Evolutionary conservation across 2,113 vertebrate species (phyloP), one percentile per base, ranked within the genome.

Genomic region (Rhinoptilus africanus): DNA sequence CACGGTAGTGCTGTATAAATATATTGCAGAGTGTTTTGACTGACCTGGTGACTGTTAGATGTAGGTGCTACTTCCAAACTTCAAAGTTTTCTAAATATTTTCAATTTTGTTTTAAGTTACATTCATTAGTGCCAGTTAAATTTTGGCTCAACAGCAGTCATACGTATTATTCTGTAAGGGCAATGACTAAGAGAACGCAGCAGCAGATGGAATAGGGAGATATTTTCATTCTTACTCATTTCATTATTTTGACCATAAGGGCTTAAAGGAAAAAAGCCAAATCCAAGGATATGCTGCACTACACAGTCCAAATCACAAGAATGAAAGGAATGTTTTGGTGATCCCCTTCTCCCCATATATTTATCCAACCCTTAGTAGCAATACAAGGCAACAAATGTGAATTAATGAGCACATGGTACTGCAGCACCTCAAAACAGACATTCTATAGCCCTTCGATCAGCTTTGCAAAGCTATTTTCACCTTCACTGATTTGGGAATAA

Each of bases 1-100:
- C 64, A 71, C 41, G 72, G 62, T 1, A 54, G 54, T 1, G 8
- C 45, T 50, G 24, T 5, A 45, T 26, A 64, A 94, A 85, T 22
- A 63, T 3, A 26, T 48, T 68, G 62, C 81, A 82, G 69, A 54
- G 69, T 83, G 88, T 93, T 97, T 90, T 62, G 18, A 50, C 54
- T 96, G 95, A 92, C 88, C 85, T 37, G 37, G 59, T 90, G 88
- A 83, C 92, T 80, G 37, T 13, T 5, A 77, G 67, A 93, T 60
- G 43, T 77, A 93, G 62, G 91, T 93, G 86, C 64, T 94, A 89
- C 60, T 92, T 87, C 88, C 69, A 75, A 85, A 93, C 68, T 77
- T 43, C 32, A 17, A 90, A 80, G 83, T 85, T 90, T 37, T 54
- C 96, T 86, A 88, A 80, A 86, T 88, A 92, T 80, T 93, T 93